Base-by-base conservation (phyloP, 2,113 vertebrate genomes). In the Misgurnus mizolepis region DNA sequence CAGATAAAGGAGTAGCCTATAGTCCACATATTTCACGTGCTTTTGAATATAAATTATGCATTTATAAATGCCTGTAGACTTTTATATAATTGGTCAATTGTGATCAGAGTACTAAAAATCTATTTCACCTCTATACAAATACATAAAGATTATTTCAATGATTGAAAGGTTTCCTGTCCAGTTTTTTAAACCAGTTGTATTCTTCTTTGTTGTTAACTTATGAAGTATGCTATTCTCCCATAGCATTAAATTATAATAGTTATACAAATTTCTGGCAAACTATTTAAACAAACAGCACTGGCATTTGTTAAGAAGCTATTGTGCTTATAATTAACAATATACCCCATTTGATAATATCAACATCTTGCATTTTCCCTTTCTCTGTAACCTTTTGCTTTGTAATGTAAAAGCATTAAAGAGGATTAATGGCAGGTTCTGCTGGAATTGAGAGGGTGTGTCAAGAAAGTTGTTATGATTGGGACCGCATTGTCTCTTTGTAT, bases 11-110 rank as follows among this genome's bases (percentile, higher is more conserved):
- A 78, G 43, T 75, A 86, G 11, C 22, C 43, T 64, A 64, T 81
- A 79, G 84, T 82, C 66, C 87, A 86, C 85, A 3, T 81, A 45
- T 89, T 86, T 90, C 88, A 88, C 88, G 79, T 84, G 76, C 49
- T 86, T 89, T 84, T 79, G 60, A 82, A 70, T 76, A 86, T 73
- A 60, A 91, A 89, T 90, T 85, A 91, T 89, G 74, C 85, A 82
- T 90, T 88, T 90, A 22, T 86, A 79, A 86, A 84, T 85, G 81
- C 64, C 82, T 87, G 86, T 80, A 80, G 85, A 84, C 80, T 83
- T 70, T 61, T 80, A 41, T 77, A 67, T 40, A 64, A 66, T 67
- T 53, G 75, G 75, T 77, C 62, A 50, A 22, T 55, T 77, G 75
- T 77, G 61, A 77, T 77, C 75, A 41, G 62, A 77, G 8, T 76